Evolutionary conservation across 1,140 invertebrate genomes (phyloP).

Genomic region (Pogonognathellus flavescens): DNA sequence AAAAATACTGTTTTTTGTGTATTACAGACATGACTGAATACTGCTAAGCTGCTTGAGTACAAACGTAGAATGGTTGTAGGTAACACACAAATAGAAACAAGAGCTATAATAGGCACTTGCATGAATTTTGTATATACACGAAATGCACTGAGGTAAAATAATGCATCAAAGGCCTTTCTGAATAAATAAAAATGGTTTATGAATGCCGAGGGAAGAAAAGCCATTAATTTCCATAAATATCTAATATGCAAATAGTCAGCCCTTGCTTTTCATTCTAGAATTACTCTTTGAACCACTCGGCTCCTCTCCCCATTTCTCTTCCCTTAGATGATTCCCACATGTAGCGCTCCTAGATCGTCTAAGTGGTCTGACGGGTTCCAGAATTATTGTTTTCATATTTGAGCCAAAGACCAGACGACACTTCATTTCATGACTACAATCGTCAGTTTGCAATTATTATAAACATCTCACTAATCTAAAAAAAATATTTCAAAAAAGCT

Average conservation of each 20-base stretch:
- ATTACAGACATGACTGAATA: too few species aligned
- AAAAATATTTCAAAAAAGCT: too few species aligned
- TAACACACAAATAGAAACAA: neutral
- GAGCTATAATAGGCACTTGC: neutral
- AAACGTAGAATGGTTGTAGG: neutral
- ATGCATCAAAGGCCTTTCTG: slow-evolving; percentile 24
- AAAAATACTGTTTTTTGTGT: too few species aligned
- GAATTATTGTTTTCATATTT: neutral
- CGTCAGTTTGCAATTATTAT: too few species aligned
- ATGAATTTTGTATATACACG: neutral
- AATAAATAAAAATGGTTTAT: slow-evolving; percentile 53
- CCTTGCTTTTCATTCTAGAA: slow-evolving; percentile 36
- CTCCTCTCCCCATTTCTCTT: slow-evolving; percentile 38
- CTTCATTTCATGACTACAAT: too few species aligned
- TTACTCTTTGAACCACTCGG: slow-evolving; percentile 48
- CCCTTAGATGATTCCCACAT: slow-evolving; percentile 6
- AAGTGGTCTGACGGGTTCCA: neutral
- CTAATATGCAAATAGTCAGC: slow-evolving; percentile 51
- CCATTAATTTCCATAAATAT: slow-evolving; percentile 54
- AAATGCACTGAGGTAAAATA: slow-evolving; percentile 20
- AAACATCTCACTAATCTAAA: too few species aligned
- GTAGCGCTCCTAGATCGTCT: neutral
- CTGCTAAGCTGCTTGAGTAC: too few species aligned
- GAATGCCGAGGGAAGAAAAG: slow-evolving; percentile 22
- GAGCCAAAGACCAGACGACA: too few species aligned